phyloP scores from a whole-genome alignment of 1,140 invertebrate species.

The Harpegnathos saltator region DNA sequence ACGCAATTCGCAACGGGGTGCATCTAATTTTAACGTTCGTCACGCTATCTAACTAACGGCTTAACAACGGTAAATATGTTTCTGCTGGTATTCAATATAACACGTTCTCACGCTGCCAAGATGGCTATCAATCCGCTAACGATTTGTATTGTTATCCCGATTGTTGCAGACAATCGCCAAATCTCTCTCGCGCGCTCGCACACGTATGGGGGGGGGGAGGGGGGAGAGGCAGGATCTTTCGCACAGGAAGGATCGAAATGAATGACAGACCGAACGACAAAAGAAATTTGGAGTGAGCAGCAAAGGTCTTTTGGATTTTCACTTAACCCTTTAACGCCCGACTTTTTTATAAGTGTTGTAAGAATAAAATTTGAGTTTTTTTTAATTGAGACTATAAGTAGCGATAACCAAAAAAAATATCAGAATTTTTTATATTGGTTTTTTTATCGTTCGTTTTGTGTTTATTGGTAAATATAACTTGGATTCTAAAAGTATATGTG shows the following conservation, averaged over 20 bases:
- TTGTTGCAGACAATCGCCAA: constrained; percentile 42
- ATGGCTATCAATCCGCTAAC: constrained; percentile 23
- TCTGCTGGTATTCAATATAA: constrained; percentile 49
- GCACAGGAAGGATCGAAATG: constrained; percentile 1
- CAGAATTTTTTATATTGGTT: too few species aligned
- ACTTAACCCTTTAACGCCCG: too few species aligned
- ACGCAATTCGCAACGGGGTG: neutral
- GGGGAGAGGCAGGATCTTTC: neutral
- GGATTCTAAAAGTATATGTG: too few species aligned
- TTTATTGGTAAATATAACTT: too few species aligned
- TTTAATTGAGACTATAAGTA: too few species aligned
- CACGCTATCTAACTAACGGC: constrained; percentile 52
- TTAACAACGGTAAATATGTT: constrained; percentile 69
- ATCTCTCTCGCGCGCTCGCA: neutral
- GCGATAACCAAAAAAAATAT: too few species aligned
- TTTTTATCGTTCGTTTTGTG: too few species aligned
- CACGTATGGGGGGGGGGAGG: too few species aligned
- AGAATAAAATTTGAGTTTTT: too few species aligned
- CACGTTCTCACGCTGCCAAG: neutral
- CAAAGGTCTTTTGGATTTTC: neutral
- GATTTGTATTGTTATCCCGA: constrained; percentile 14
- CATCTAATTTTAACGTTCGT: constrained; percentile 26
- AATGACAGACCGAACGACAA: neutral
- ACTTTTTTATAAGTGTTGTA: too few species aligned
- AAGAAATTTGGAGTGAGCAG: neutral